Evolutionary conservation across 2,888 invertebrate genomes (phyloP).

Genomic region (Petrolisthes cinctipes): DNA sequence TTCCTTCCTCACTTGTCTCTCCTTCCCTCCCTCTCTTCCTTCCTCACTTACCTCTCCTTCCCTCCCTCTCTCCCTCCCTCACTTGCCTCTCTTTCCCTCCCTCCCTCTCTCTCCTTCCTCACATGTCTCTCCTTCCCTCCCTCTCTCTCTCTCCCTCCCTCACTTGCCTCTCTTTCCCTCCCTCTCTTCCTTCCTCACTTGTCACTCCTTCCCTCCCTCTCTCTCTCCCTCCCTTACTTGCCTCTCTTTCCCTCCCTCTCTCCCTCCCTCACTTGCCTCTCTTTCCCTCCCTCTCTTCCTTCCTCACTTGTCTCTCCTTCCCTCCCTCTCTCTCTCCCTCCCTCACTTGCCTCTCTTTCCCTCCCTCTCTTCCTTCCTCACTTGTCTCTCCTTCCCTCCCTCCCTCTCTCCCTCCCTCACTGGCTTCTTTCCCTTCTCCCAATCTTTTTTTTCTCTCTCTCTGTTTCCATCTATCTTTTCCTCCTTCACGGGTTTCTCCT

Average conservation of each 20-base stretch:
- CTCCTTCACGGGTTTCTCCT: neutral
- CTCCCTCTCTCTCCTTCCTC: slow-evolving; percentile 21
- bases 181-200: neutral
- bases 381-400: neutral
- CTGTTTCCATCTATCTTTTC: neutral
- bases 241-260: neutral
- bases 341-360: neutral
- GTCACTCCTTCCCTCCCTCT: neutral
- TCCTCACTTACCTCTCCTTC: neutral
- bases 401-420: neutral
- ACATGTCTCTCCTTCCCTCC: neutral
- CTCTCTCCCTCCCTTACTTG: neutral
- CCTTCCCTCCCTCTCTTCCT: slow-evolving; percentile 7
- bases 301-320: neutral
- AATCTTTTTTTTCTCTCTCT: neutral
- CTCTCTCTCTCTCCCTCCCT: slow-evolving; percentile 18
- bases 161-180: neutral
- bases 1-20: slow-evolving; percentile 10
- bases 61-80: slow-evolving; percentile 20
- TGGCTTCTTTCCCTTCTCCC: too few relatives aligned
- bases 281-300: neutral
- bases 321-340: neutral
- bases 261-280: neutral
- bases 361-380: neutral
- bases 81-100: slow-evolving; percentile 1